Evolutionary conservation across 2,888 invertebrate genomes (phyloP), one percentile per base, ranked within the genome.

Genomic region (Lithophane semibrunnea): DNA sequence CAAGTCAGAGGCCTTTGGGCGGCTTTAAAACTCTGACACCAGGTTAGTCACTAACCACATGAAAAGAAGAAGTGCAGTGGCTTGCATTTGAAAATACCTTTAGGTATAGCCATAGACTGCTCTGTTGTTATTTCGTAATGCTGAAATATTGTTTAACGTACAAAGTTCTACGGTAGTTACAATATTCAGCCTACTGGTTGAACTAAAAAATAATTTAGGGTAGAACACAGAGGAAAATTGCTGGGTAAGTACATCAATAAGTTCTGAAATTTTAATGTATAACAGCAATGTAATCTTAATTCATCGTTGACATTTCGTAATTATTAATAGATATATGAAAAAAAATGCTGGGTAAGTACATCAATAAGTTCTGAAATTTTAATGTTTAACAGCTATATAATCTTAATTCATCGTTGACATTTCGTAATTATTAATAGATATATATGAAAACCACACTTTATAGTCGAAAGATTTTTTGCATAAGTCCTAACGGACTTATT

Each of bases 251-350:
- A 73, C 3, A 37, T 5, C 3, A 72, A 60, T 58, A 24, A 72
- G 60, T 16, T 60, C 49, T 4, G 16, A 24, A 1, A 13, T 52
- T 49, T 24, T 42, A 9, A 9, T 74, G 3, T 37, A 4, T n/a
- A 52, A 44, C 16, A 49, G 37, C 21, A 29, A 47, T 24, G 0
- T 60, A 24, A 65, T 37, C 1, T 60, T 29, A 60, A 66, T 66
- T 81, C 3, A n/a, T 61, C 44, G 5, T 47, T 47, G 47, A 80
- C 8, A 80, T 49, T 13, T 80, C 18, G 0, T 42, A 29, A 63
- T n/a, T 64, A 47, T 24, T 58, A 29, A 29, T 29, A 18, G 2
- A 24, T 21, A 16, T 47, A 24, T 37, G 37, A 61, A 68, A 61
- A 47, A 16, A 44, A 29, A 21, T 16, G 16, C 8, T 5, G 10